phyloP scores from a whole-genome alignment of 2,888 invertebrate genomes.

The Drosophila tripunctata region DNA sequence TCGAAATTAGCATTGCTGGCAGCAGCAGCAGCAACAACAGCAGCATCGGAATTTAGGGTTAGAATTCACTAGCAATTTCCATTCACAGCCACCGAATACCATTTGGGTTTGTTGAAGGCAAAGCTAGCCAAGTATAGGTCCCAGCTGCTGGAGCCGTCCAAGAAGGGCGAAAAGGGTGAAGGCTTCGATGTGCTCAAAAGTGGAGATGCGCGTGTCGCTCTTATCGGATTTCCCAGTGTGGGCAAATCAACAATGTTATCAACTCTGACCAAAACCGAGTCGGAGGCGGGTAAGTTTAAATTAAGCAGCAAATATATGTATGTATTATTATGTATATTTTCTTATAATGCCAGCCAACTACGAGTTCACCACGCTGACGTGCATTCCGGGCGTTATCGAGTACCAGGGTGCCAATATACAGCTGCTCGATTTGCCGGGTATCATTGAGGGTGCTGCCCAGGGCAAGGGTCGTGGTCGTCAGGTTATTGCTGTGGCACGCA shows the following conservation, averaged over 20 bases:
- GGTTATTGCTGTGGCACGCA: slow-evolving; percentile 99
- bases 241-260: slow-evolving; percentile 95
- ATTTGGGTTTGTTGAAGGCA: slow-evolving; percentile 98
- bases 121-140: slow-evolving; percentile 97
- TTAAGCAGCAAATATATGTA: accelerated
- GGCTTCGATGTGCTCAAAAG: slow-evolving; percentile 99
- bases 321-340: background rate
- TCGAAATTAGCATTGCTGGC: slow-evolving; percentile 62
- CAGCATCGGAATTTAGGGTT: slow-evolving; percentile 77
- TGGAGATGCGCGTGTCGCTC: slow-evolving; percentile 98
- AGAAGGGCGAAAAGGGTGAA: slow-evolving; percentile 97
- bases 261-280: slow-evolving; percentile 97
- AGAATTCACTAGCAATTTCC: slow-evolving; percentile 49
- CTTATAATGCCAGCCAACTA: slow-evolving; percentile 91
- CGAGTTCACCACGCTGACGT: slow-evolving; percentile 99
- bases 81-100: slow-evolving; percentile 96
- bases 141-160: slow-evolving; percentile 96
- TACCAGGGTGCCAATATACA: slow-evolving; percentile 99
- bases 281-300: slow-evolving; percentile 89
- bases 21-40: no score
- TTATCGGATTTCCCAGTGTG: slow-evolving; percentile 98
- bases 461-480: slow-evolving; percentile 96
- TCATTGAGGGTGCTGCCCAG: slow-evolving; percentile 99
- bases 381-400: slow-evolving; percentile 99
- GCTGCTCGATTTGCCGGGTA: slow-evolving; percentile 98